Base-by-base conservation (phyloP, 2,888 invertebrate genomes). In the Stenurella melanura region DNA sequence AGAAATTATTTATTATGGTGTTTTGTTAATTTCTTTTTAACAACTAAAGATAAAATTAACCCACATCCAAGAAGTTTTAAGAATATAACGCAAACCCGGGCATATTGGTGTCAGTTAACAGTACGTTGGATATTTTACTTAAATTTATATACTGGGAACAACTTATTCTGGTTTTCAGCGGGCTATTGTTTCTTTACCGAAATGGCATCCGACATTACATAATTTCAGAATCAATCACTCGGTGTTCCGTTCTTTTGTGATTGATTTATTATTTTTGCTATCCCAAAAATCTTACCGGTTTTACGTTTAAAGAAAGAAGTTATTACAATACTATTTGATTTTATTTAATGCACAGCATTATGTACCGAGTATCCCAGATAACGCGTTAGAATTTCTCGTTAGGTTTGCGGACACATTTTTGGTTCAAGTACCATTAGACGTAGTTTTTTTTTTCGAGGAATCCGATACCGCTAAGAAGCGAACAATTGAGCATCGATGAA, bases 141-240 rank as follows among this genome's bases (percentile, higher is more conserved):
- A 50, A 50, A 50, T 50, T 50, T 50, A 50, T 50, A 50, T 50
- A 50, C 50, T 50, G 50, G 6, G 50, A 50, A 50, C 50, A 50
- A n/a, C 50, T 50, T 50, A 50, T 50, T 50, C 50, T 50, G 50
- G n/a, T 50, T 42, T 50, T 50, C 50, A 50, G 50, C 50, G 15
- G n/a, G 50, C 50, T n/a, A 50, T 50, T 50, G 50, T 50, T 50
- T 50, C 50, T 50, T 15, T 50, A 50, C 50, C 15, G 50, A 50
- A 50, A 50, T 50, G 50, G 50, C 50, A 50, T 50, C 50, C 50
- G 50, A 50, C 50, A 50, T 50, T 50, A 50, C 50, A n/a, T 50
- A 50, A 50, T 50, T 50, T 50, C 50, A 50, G 50, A 50, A 50
- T 50, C 50, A 50, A n/a, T 50, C 50, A 50, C 50, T n/a, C 50